Evolutionary conservation across 1,140 invertebrate species (phyloP), one percentile per base, ranked within the genome.

Genomic region (Zaprionus vittiger): DNA sequence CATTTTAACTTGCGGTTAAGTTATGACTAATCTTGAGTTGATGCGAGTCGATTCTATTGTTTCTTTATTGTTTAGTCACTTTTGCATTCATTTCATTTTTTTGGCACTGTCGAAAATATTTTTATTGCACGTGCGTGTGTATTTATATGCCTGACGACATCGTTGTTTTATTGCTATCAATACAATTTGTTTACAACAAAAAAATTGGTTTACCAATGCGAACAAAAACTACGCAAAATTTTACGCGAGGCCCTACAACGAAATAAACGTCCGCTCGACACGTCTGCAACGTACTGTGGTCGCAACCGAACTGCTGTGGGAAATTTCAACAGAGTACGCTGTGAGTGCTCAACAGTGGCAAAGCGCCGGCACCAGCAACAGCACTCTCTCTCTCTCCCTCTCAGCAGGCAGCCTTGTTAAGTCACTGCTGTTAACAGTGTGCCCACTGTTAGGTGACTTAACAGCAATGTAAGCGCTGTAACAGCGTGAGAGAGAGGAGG

Each of bases 11-110:
- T 67, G 70, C 62, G 59, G 56, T 55, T 28, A 55, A 55, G 49
- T 69, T 56, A 77, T 87, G 84, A 87, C 84, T 83, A 81, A 89
- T 86, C 52, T 72, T 70, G 6, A 20, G 24, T 24, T 70, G 37
- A 9, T 31, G 28, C 7, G 7, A 31, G 37, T 59, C 22, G 24
- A 14, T 34, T 41, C 28, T 41, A 24, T 37, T 72, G 38, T 54
- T 31, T 22, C 26, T 52, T 60, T 71, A 31, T 44, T 64, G 59
- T 61, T 87, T 71, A 76, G 75, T 79, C 83, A 89, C 74, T 69
- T 71, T 65, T 82, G 69, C 41, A 78, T 75, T 74, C 1, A 52
- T 22, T 24, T 14, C 9, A 14, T 77, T 77, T 77, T 54, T 77
- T 56, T 26, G n/a, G 54, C 71, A 55, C 60, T 41, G 54, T 38